phyloP scores from a whole-genome alignment of 2,113 vertebrate genomes.

The Pedetes capensis region DNA sequence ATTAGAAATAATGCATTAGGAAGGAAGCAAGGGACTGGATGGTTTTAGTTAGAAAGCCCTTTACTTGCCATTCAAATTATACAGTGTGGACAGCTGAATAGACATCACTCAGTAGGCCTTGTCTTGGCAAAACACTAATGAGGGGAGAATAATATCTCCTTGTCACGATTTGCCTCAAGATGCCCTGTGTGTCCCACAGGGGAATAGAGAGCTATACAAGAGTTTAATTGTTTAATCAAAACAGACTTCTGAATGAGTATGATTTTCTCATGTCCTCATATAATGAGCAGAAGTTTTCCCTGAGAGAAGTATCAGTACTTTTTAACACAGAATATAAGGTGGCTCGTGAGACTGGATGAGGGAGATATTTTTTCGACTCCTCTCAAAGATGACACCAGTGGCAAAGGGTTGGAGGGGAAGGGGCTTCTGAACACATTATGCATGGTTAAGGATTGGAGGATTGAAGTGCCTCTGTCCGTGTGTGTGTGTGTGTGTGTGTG shows the following conservation, averaged over 20 bases:
- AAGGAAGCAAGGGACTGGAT: neutral
- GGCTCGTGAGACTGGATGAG: neutral
- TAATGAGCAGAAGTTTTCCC: neutral
- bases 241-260: neutral
- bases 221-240: neutral
- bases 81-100: neutral
- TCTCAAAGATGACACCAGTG: neutral
- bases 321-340: neutral
- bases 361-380: neutral
- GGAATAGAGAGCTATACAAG: neutral
- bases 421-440: neutral
- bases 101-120: neutral
- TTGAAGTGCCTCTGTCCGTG: neutral
- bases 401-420: neutral
- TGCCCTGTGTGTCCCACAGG: neutral
- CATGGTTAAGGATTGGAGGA: neutral
- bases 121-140: neutral
- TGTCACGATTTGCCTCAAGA: neutral
- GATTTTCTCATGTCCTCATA: neutral
- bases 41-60: neutral
- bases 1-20: neutral
- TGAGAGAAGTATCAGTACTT: neutral
- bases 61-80: conserved; percentile 25
- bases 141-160: neutral
- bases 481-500: neutral